Conservation (phyloP, 2,888 invertebrate species). For the Lacanobia oleracea region DNA sequence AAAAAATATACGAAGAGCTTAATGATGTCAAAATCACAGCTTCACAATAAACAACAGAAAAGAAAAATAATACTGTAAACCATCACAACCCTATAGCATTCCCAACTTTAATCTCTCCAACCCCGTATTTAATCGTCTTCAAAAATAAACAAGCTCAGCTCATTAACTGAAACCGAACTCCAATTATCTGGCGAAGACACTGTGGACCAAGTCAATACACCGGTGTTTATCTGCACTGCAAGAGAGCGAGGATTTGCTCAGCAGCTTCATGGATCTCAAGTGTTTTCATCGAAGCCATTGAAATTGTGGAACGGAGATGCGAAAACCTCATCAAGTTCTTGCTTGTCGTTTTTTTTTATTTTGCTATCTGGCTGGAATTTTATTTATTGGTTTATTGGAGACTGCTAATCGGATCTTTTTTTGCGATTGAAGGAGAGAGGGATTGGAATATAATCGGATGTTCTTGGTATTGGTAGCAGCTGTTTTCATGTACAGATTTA, state of each 20-base stretch:
- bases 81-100: neutral
- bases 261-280: constrained; percentile 26
- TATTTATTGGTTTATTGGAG: constrained; percentile 38
- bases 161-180: constrained; percentile 25
- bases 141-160: constrained; percentile 26
- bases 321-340: constrained; percentile 25
- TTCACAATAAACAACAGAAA: neutral
- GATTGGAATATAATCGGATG: neutral
- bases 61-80: neutral
- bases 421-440: neutral
- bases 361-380: constrained; percentile 22
- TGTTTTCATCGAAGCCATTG: constrained; percentile 33
- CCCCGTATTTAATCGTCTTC: constrained; percentile 4
- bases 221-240: constrained; percentile 41
- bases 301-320: constrained; percentile 24
- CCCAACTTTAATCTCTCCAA: neutral
- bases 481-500: neutral
- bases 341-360: constrained; percentile 26
- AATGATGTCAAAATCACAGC: neutral
- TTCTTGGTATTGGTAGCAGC: neutral
- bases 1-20: too few relatives aligned
- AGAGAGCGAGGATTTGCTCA: constrained; percentile 50
- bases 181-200: constrained; percentile 45
- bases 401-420: constrained; percentile 27
- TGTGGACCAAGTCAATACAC: constrained; percentile 37